Base-by-base conservation (phyloP, 1,140 invertebrate species). In the Condylostylus longicornis region DNA sequence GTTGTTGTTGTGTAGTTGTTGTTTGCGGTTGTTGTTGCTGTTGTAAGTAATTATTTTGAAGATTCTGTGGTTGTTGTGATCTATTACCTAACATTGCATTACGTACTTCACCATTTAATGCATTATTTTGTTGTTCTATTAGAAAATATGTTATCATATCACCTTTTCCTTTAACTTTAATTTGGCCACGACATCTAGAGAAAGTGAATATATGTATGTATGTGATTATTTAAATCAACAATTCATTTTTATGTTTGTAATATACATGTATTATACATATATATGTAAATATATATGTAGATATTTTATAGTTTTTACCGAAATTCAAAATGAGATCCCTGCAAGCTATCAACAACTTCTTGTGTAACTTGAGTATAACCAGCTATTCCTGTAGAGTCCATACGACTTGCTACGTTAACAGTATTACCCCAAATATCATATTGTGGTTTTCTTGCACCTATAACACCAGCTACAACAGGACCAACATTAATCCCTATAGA, bases 361-460 rank as follows among this genome's bases (percentile, higher is more conserved):
- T 87, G 82, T 2, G 83, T 87, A 1, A 85, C 79, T 67, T 87
- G 84, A 10, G 77, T 85, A 53, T 85, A 79, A 54, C 85, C 84
- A 0, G 82, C 80, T 28, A 85, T 64, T 1, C 83, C 82, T 0
- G 83, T 87, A 3, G 80, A 83, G 53, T 88, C 83, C 83, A 88
- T 87, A 5, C 83, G 67, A 53, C 82, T 87, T 2, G 89, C 89
- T 3, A 94, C 57, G 37, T 61, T 60, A 4, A 95, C 89, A 9
- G 88, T 90, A 61, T 94, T 94, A 2, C 89, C 89, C 88, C 88
- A 94, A 48, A 94, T 93, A 55, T 94, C 89, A 59, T 93, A 95
- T 52, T 94, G 89, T 10, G 90, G 90, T 61, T 94, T 94, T 30
- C 84, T 68, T 1, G 87, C 87, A 13, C 89, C 90, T 43, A 95